Evolutionary conservation across 2,113 vertebrate genomes (phyloP).

Genomic region (Peromyscus californicus): DNA sequence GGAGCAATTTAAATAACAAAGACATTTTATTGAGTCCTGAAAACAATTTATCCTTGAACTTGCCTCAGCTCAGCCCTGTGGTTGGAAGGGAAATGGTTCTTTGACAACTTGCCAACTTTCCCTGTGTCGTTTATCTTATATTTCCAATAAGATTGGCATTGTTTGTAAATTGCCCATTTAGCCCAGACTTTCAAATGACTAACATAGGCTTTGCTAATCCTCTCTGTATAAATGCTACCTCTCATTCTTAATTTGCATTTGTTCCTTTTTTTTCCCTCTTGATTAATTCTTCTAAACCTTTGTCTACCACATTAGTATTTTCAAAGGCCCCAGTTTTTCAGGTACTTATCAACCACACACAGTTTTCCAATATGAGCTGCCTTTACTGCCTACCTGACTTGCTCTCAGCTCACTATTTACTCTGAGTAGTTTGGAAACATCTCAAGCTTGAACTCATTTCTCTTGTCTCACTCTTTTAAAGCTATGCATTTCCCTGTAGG

Average conservation of each 20-base stretch:
- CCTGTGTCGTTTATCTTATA: conserved; percentile 24
- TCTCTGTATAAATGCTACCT: neutral
- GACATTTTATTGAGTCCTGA: conserved; percentile 2
- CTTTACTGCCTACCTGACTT: neutral
- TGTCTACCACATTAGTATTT: neutral
- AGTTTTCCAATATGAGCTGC: neutral
- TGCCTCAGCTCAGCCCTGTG: neutral
- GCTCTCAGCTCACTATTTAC: neutral
- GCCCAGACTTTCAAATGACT: neutral
- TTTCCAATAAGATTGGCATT: conserved; percentile 13
- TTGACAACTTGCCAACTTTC: conserved; percentile 37
- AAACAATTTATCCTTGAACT: conserved; percentile 32
- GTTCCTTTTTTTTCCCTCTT: neutral
- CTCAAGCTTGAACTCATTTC: conserved; percentile 29
- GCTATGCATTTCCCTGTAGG: conserved; percentile 17
- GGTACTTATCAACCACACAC: neutral
- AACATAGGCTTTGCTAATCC: neutral
- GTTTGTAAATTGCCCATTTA: conserved; percentile 15
- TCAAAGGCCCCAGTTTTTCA: conserved; percentile 29
- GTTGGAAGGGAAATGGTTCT: neutral
- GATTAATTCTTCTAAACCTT: neutral
- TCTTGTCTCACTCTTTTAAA: conserved; percentile 12
- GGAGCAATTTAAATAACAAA: conserved; percentile 62
- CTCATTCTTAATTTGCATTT: conserved; percentile 46
- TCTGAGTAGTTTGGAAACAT: neutral